Evolutionary conservation across 2,113 vertebrate species (phyloP).

Genomic region (Phalacrocorax brasilianus): DNA sequence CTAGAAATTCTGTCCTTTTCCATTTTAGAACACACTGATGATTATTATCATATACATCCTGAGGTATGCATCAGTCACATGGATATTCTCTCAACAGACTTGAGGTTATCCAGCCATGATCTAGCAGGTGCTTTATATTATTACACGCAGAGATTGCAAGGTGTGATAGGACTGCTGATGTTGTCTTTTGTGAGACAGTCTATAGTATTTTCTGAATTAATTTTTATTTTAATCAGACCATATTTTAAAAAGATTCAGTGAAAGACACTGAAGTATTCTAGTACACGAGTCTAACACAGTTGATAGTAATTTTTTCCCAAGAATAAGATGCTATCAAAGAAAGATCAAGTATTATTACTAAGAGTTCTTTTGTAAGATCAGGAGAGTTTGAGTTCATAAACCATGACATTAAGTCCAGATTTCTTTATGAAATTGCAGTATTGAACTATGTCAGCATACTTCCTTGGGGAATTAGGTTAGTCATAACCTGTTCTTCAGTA

Average conservation of each 20-base stretch:
- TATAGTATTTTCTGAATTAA: background rate
- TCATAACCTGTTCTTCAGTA: background rate
- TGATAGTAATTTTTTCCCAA: background rate
- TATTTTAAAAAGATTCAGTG: background rate
- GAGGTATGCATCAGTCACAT: background rate
- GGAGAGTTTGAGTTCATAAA: background rate
- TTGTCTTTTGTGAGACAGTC: background rate
- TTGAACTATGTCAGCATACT: background rate
- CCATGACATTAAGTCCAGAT: background rate
- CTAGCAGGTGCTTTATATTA: background rate
- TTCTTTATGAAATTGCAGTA: background rate
- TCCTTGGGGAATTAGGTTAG: background rate
- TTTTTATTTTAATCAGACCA: background rate
- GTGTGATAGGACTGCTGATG: background rate
- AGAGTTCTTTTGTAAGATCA: background rate
- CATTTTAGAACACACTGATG: background rate
- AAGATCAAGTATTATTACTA: background rate
- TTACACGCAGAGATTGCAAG: background rate
- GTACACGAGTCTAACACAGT: background rate
- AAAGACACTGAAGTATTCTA: background rate
- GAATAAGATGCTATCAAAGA: background rate
- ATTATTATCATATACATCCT: background rate
- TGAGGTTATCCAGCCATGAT: background rate
- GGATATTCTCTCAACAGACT: background rate
- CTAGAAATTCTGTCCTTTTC: background rate